These are phyloP conservation scores for Pandemis cinnamomeana DNA, from an alignment of 2,888 invertebrate genomes.

Conservation along the genomic window DNA sequence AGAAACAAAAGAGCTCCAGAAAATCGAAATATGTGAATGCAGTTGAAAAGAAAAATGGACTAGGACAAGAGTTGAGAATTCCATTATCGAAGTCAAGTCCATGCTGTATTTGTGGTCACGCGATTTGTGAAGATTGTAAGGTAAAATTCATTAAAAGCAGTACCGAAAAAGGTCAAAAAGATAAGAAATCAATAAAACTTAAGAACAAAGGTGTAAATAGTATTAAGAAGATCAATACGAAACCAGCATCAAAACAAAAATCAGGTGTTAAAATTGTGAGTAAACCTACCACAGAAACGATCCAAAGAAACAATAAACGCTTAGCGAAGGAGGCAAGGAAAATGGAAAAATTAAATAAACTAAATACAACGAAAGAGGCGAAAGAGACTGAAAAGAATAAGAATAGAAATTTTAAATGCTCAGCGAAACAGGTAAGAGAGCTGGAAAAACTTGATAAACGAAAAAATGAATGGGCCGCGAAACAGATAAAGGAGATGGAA, in stretches of 20 bases:
- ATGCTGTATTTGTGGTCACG: neutral
- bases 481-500: neutral
- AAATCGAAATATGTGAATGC: neutral
- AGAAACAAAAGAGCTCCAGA: neutral
- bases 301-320: neutral
- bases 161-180: neutral
- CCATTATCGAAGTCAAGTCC: slow-evolving; percentile 3
- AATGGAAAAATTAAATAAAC: neutral
- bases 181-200: neutral
- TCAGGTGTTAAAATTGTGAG: neutral
- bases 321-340: neutral
- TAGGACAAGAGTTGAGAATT: neutral
- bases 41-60: neutral
- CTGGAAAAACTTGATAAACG: neutral
- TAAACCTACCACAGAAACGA: neutral
- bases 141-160: neutral
- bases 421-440: neutral
- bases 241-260: neutral
- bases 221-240: neutral
- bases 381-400: no score
- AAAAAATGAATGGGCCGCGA: neutral
- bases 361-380: no score
- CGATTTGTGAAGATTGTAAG: neutral
- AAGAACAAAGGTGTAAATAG: neutral
- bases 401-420: neutral